Evolutionary conservation across 2,888 invertebrate species (phyloP).

Genomic region (Belgica antarctica): DNA sequence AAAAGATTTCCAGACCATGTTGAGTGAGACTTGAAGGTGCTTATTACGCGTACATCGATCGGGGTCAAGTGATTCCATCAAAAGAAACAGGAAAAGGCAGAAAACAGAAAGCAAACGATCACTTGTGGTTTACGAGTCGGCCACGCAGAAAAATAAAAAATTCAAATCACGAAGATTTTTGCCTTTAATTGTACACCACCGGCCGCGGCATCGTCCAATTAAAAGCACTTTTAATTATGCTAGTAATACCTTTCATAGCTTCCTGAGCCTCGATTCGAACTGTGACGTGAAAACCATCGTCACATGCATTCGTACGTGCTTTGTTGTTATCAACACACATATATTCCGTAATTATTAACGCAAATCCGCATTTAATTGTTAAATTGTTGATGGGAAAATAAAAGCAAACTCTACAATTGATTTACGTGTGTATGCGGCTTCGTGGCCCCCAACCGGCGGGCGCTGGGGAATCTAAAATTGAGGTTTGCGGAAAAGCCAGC

Average conservation of each 20-base stretch:
- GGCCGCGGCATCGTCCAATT: conserved; percentile 25
- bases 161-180: conserved; percentile 2
- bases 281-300: too few species aligned
- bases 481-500: conserved; percentile 4
- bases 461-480: neutral
- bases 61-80: neutral
- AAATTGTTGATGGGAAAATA: conserved; percentile 15
- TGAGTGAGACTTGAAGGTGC: neutral
- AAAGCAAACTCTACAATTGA: neutral
- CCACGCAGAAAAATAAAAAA: neutral
- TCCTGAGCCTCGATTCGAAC: neutral
- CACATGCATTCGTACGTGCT: neutral
- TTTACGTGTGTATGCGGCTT: conserved; percentile 21
- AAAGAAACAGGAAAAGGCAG: conserved; percentile 4
- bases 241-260: conserved; percentile 29
- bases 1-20: neutral
- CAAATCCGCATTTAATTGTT: conserved; percentile 37
- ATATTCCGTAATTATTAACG: conserved; percentile 33
- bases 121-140: neutral
- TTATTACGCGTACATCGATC: neutral
- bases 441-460: neutral
- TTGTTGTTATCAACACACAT: neutral
- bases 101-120: conserved; percentile 5
- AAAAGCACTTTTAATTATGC: conserved; percentile 38
- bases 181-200: neutral